phyloP scores from a whole-genome alignment of 2,797 vertebrate species.

The Acropternis orthonyx region DNA sequence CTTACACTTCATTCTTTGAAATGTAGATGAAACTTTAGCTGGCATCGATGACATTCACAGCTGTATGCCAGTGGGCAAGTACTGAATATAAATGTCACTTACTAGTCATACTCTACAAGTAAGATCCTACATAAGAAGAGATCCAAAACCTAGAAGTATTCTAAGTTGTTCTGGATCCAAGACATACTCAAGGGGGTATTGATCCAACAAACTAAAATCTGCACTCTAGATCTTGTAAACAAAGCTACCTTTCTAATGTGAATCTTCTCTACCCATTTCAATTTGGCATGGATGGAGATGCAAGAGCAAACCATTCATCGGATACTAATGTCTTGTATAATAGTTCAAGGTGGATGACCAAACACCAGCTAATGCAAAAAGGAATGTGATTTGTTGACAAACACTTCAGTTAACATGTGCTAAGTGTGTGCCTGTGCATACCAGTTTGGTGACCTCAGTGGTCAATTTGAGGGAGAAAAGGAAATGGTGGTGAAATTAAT shows the following conservation, averaged over 20 bases:
- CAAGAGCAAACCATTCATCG: constrained; percentile 31
- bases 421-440: constrained; percentile 12
- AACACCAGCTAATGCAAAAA: constrained; percentile 63
- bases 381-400: constrained; percentile 72
- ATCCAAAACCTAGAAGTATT: neutral
- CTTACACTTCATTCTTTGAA: neutral
- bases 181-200: neutral
- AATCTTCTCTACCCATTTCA: neutral
- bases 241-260: neutral
- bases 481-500: constrained; percentile 68
- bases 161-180: neutral
- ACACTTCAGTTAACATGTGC: constrained; percentile 53
- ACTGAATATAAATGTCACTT: neutral
- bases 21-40: neutral
- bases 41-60: neutral
- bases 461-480: constrained; percentile 52
- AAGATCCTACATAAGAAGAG: neutral
- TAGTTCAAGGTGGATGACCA: constrained; percentile 48
- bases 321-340: constrained; percentile 12
- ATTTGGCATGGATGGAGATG: neutral
- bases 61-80: neutral
- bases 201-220: neutral
- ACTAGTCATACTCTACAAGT: neutral
- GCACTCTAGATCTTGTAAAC: neutral
- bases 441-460: constrained; percentile 25